These are phyloP conservation scores for Trachelus iudaicus DNA, from an alignment of 2,888 invertebrate species.

Conservation along the genomic window DNA sequence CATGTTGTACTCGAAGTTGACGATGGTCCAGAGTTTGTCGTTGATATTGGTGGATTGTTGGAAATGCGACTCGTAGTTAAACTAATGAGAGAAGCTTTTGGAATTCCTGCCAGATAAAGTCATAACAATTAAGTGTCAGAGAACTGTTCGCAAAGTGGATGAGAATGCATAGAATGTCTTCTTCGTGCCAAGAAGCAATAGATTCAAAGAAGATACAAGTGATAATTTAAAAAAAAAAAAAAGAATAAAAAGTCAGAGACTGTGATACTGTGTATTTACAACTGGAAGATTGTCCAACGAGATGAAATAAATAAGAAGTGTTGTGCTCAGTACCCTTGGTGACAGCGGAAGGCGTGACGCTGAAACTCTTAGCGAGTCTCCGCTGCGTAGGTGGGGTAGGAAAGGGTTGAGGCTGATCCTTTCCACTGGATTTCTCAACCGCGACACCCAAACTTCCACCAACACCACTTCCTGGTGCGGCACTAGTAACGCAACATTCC, in stretches of 20 bases:
- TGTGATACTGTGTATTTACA: background rate
- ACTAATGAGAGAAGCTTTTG: conserved; percentile 83
- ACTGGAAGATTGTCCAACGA: background rate
- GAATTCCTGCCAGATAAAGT: conserved; percentile 73
- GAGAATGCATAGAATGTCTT: background rate
- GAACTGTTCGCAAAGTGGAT: background rate
- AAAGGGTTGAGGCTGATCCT: conserved; percentile 71
- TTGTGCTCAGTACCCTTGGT: conserved; percentile 69
- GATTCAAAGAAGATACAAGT: background rate
- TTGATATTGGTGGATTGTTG: conserved; percentile 74
- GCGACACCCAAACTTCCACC: conserved; percentile 52
- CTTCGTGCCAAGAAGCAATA: background rate
- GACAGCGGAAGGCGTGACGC: conserved; percentile 81
- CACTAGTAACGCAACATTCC: conserved; percentile 59
- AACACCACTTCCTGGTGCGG: conserved; percentile 46
- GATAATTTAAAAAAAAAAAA: background rate
- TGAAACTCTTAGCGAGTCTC: conserved; percentile 91
- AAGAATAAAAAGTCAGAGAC: background rate
- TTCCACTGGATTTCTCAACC: conserved; percentile 54
- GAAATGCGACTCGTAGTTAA: conserved; percentile 79
- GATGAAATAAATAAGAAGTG: background rate
- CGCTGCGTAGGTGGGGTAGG: conserved; percentile 88
- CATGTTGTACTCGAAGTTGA: conserved; percentile 76
- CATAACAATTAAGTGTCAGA: background rate
- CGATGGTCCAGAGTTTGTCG: conserved; percentile 78